Evolutionary conservation across 92 coral and sea anemone genomes (phyloP), one percentile per base, ranked within the genome.

Genomic region (Porites lobata): DNA sequence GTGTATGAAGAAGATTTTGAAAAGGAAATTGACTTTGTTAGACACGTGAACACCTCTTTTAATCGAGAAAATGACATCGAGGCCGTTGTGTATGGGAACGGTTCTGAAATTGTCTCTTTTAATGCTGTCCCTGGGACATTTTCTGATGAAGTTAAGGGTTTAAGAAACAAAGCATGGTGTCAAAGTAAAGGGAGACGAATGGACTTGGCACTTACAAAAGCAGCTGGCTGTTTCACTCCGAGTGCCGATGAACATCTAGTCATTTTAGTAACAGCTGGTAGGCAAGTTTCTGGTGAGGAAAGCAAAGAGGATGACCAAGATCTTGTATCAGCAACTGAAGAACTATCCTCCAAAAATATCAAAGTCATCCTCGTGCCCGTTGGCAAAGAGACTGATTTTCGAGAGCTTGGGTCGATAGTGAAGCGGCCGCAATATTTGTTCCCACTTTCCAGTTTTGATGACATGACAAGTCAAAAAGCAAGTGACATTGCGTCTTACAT

Each of bases 341-440:
- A 1, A 13, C 65, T 75, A 13, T 56, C 50, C 51, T 75, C 79
- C 2, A 26, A 9, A 1, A 56, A 56, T 57, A 9, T 75, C 24
- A 75, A 75, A 75, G 50, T 75, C 50, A 15, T 75, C 19, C 14
- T 75, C 56, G 79, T 75, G 18, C 50, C 79, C 54, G 79, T 75
- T 22, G 79, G 79, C n/a, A 54, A 54, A 15, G 65, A 54, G 56
- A 75, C 79, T 1, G 79, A 75, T 22, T 75, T 75, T 17, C 53
- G 58, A 24, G 65, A 75, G 66, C 79, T 75, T 75, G 79, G 78
- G 19, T 21, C 18, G 38, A 50, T 74, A 21, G 78, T 74, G 78
- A 74, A 47, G 14, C 32, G 78, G 3, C 78, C 78, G 5, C 78
- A 74, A 17, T 52, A 3, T 74, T 20, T 74, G 64, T 74, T 74